phyloP scores from a whole-genome alignment of 2,888 invertebrate genomes.

The Empis livida region DNA sequence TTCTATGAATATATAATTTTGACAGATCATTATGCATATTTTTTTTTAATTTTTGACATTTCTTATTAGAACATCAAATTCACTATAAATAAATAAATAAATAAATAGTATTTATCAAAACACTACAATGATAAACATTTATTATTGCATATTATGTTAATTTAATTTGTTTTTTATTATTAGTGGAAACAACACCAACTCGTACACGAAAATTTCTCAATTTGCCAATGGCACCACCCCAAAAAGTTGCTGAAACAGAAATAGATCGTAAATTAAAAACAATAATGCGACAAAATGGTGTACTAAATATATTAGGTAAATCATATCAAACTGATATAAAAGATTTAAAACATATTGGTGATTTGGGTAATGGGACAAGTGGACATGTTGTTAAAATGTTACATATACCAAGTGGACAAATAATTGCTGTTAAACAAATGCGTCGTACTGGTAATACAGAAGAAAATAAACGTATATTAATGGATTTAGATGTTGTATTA shows the following conservation, averaged over 20 bases:
- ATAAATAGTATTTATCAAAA: background rate
- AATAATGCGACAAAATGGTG: slow-evolving; percentile 87
- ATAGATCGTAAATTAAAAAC: slow-evolving; percentile 77
- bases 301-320: slow-evolving; percentile 66
- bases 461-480: slow-evolving; percentile 94
- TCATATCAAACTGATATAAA: slow-evolving; percentile 70
- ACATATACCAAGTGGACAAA: slow-evolving; percentile 69
- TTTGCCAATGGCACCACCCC: slow-evolving; percentile 42
- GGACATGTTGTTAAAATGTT: slow-evolving; percentile 96
- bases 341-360: slow-evolving; percentile 74
- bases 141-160: background rate
- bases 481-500: slow-evolving; percentile 98
- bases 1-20: background rate
- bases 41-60: background rate
- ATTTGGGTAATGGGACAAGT: slow-evolving; percentile 89
- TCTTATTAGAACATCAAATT: background rate
- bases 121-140: background rate
- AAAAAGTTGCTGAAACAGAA: slow-evolving; percentile 49
- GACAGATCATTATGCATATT: too few relatives aligned
- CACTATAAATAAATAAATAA: background rate
- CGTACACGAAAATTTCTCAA: slow-evolving; percentile 41
- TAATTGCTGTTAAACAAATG: slow-evolving; percentile 98
- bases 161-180: slow-evolving; percentile 12
- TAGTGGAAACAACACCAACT: slow-evolving; percentile 39
- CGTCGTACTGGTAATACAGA: slow-evolving; percentile 90